A percentile compares a stretch with the other conserved stretches of the same genome.
Evolutionary conservation across 1,140 invertebrate genomes (phyloP).

Genomic region (Formica selysi): DNA sequence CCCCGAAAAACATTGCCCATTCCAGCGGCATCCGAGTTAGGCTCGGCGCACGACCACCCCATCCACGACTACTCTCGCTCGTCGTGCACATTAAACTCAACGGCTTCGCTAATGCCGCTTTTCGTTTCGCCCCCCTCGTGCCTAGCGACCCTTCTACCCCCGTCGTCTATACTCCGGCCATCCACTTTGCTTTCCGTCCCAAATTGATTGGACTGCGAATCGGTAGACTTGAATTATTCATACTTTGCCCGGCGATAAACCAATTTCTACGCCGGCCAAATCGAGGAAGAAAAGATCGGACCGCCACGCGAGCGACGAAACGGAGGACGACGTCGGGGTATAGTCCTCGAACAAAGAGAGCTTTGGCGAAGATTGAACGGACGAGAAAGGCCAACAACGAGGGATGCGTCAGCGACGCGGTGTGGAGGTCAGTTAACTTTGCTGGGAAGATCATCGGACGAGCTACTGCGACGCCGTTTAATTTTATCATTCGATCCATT

Average conservation of each 20-base stretch:
- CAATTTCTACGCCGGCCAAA: slow-evolving; percentile 76
- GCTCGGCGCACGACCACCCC: slow-evolving; percentile 6
- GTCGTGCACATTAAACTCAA: slow-evolving; percentile 69
- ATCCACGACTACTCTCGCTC: slow-evolving; percentile 41
- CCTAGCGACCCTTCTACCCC: slow-evolving; percentile 49
- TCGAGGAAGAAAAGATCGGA: slow-evolving; percentile 75
- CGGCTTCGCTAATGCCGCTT: slow-evolving; percentile 72
- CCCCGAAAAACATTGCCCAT: slow-evolving; percentile 47
- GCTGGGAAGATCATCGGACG: slow-evolving; percentile 66
- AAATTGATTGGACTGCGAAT: slow-evolving; percentile 84
- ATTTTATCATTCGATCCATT: slow-evolving; percentile 72
- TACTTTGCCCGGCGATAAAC: slow-evolving; percentile 79
- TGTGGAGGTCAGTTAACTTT: slow-evolving; percentile 64
- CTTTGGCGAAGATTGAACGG: slow-evolving; percentile 4
- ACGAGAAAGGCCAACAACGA: background rate
- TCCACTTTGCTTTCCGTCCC: slow-evolving; percentile 75
- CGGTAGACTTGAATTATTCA: slow-evolving; percentile 85
- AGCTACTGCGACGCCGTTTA: slow-evolving; percentile 60
- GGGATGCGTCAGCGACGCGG: background rate
- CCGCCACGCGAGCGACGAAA: slow-evolving; percentile 67
- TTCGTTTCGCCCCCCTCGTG: slow-evolving; percentile 63
- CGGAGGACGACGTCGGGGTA: slow-evolving; percentile 46
- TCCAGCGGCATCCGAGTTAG: slow-evolving; percentile 37
- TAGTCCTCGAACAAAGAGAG: slow-evolving; percentile 60
- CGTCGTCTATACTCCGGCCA: background rate